These are phyloP conservation scores for Ophion costatus DNA, from an alignment of 2,888 invertebrate species.

Conservation along the genomic window DNA sequence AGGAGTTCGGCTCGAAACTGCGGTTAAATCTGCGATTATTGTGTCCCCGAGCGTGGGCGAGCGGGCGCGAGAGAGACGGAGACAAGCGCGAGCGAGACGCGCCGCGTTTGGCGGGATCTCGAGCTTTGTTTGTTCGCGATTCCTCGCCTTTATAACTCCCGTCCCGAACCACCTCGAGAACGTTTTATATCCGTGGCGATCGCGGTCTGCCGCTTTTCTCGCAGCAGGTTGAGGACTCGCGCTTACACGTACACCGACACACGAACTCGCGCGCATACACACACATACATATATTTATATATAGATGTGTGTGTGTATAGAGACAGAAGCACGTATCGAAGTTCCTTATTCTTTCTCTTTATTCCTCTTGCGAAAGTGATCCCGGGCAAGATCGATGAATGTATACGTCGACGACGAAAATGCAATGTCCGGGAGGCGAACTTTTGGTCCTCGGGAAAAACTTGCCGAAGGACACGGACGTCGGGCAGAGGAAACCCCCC, in stretches of 20 bases:
- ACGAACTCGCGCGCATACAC: conserved; percentile 7
- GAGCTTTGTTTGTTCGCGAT: conserved; percentile 45
- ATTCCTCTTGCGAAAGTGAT: conserved; percentile 19
- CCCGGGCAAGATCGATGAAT: conserved; percentile 43
- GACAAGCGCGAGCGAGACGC: conserved; percentile 49
- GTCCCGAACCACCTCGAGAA: neutral
- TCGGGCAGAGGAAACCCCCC: conserved; percentile 64
- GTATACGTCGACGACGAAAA: conserved; percentile 27
- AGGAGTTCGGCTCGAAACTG: neutral
- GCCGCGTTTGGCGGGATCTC: conserved; percentile 56
- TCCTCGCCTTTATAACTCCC: conserved; percentile 8
- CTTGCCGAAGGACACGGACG: conserved; percentile 58
- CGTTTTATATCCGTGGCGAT: conserved; percentile 36
- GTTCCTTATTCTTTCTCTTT: conserved; percentile 10
- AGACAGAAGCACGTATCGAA: conserved; percentile 29
- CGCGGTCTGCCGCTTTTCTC: conserved; percentile 42
- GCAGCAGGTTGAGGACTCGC: conserved; percentile 48
- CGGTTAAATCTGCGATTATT: conserved; percentile 35
- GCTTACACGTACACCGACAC: conserved; percentile 22
- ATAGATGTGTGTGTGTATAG: neutral
- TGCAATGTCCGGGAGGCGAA: conserved; percentile 30
- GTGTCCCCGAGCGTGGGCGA: conserved; percentile 31
- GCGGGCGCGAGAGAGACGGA: conserved; percentile 22
- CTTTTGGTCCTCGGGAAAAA: conserved; percentile 34
- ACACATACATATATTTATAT: conserved; percentile 10